Evolutionary conservation across 2,797 vertebrate genomes (phyloP), one percentile per base, ranked within the genome.

Genomic region (Poeciliopsis infans): DNA sequence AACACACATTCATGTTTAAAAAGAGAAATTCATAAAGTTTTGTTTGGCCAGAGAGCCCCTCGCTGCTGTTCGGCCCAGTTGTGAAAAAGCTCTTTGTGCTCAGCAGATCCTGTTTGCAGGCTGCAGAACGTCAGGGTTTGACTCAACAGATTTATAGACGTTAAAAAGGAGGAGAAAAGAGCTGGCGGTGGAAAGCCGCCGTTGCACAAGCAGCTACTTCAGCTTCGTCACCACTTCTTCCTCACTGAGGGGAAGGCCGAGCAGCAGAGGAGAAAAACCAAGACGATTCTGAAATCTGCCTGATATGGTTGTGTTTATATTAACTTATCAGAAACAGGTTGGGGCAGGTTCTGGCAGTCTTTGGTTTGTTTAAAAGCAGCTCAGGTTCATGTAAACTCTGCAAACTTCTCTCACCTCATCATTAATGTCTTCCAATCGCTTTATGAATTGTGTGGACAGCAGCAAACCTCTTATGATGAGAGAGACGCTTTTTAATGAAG

Each of bases 151-250:
- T 80, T 87, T 77, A 47, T 43, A 74, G 51, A 75, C 47, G 15
- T 69, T 41, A 83, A 76, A 39, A 76, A 59, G 51, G 61, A 25
- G 57, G 51, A 0, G 59, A 74, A 64, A 75, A 59, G 16, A 80
- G 18, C 75, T 87, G 87, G 87, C 78, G 46, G 28, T 25, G 33
- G 68, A 51, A 0, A 16, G 77, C 69, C 72, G 69, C 45, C 2
- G 61, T 89, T 88, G 82, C 61, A 83, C 69, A 87, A 87, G 66
- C 83, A 51, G 78, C 68, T 51, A 64, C 83, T 70, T 46, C 12
- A 45, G 76, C 86, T 72, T 70, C 4, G 2, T 77, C 83, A 80
- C 15, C 33, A 23, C 68, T 74, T 78, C 74, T 64, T 79, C 51
- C 0, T 7, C 61, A 1, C 20, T 16, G 2, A 18, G 8, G 18